Conservation (phyloP, 2,888 invertebrate genomes). For the Ochropleura plecta region DNA sequence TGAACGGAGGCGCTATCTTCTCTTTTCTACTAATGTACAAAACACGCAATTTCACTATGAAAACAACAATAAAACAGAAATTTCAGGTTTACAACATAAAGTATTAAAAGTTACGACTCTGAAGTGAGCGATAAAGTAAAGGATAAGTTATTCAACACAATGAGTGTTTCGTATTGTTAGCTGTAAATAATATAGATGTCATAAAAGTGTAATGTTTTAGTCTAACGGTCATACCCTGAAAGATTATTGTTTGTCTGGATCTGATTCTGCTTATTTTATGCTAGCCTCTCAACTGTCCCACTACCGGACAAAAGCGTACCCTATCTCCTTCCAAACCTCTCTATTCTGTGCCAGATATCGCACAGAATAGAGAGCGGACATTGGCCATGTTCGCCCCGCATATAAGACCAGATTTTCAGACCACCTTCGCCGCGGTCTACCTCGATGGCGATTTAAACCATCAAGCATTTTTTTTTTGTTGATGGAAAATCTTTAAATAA, state of each 20-base stretch:
- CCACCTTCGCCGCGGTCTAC: no score
- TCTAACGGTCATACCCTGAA: background rate
- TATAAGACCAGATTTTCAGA: no score
- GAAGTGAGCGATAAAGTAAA: conserved; percentile 42
- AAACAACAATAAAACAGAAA: conserved; percentile 51
- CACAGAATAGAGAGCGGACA: no score
- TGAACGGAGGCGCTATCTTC: conserved; percentile 20
- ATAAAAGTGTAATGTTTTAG: conserved; percentile 11
- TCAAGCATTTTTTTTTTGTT: no score
- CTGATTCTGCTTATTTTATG: no score
- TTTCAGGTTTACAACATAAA: conserved; percentile 49
- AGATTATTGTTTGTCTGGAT: background rate
- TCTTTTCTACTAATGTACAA: conserved; percentile 23
- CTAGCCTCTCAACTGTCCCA: no score
- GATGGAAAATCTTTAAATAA: no score
- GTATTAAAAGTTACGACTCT: conserved; percentile 59
- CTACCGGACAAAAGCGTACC: no score
- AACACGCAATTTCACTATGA: conserved; percentile 39
- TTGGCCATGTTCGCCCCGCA: no score
- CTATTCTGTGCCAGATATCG: no score
- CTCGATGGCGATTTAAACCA: no score
- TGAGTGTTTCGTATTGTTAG: conserved; percentile 2
- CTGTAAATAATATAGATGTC: background rate
- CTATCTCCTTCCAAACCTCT: no score
- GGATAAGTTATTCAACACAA: conserved; percentile 50